Conservation (phyloP, 2,113 vertebrate species). For the Poecilia latipinna region DNA sequence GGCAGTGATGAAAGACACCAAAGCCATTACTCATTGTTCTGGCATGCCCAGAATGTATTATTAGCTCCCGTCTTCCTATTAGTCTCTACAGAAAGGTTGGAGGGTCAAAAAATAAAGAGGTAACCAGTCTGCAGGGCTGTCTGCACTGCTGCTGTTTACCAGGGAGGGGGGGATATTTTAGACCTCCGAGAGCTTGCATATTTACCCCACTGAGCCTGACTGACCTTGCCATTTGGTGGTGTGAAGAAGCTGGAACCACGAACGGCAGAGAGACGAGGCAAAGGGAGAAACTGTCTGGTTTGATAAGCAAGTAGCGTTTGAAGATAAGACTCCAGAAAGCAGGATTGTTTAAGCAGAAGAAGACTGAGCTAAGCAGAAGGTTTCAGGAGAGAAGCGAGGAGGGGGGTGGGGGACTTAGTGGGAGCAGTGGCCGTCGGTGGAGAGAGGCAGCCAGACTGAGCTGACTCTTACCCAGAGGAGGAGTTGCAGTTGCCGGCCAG, state of each 20-base stretch:
- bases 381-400: constrained; percentile 21
- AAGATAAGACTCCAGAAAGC: constrained; percentile 6
- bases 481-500: constrained; percentile 74
- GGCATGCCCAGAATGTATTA: constrained; percentile 85
- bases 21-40: constrained; percentile 85
- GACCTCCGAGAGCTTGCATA: constrained; percentile 75
- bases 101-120: constrained; percentile 90
- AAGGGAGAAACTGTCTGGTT: constrained; percentile 32
- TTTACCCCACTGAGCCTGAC: constrained; percentile 76
- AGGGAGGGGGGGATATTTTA: constrained; percentile 71
- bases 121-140: constrained; percentile 79
- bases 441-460: constrained; percentile 69
- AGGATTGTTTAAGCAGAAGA: constrained; percentile 12
- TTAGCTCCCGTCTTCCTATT: constrained; percentile 81
- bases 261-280: constrained; percentile 36
- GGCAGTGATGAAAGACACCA: constrained; percentile 71
- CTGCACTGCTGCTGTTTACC: constrained; percentile 80
- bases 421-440: constrained; percentile 31
- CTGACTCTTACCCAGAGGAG: constrained; percentile 72
- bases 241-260: constrained; percentile 65
- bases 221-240: constrained; percentile 77
- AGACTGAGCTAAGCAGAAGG: constrained; percentile 35
- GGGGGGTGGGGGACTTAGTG: constrained; percentile 9
- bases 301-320: constrained; percentile 24
- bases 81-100: constrained; percentile 83